Evolutionary conservation across 2,113 vertebrate genomes (phyloP), one percentile per base, ranked within the genome.

Genomic region (Mugil cephalus): DNA sequence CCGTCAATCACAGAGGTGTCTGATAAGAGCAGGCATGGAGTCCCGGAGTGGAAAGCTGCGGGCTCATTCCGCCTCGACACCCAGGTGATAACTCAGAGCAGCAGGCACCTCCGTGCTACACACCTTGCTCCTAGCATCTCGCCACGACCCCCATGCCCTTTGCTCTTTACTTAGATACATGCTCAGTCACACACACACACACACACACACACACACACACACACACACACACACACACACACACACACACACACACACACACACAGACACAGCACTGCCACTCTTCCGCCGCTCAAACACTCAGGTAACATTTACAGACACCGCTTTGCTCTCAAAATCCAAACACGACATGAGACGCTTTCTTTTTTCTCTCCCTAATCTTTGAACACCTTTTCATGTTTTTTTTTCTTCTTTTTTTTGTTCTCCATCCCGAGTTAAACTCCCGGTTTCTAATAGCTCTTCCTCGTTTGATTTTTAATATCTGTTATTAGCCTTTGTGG

Each of bases 1-100:
- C 91, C 90, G 90, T 94, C 93, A 93, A 93, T 94, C 92, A 92
- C 85, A 3, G 81, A 85, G 87, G 89, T 87, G 88, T 88, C 87
- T 87, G 93, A 94, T 94, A 93, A 94, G 92, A 90, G 84, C 82
- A 74, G 90, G 90, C 87, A 82, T 80, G 88, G 77, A 91, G 89
- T 91, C 90, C 81, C 64, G 55, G 84, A 61, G 87, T 90, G 89
- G 91, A 89, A 90, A 91, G 92, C 90, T 87, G 73, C 79, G 70
- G 91, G 90, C 91, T 93, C 88, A 93, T 91, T 92, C 89, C 82
- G 83, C 82, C 80, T 90, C 83, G 72, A 90, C 89, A 91, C 86
- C 80, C 84, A 74, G 84, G 88, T 89, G 91, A 94, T 93, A 93
- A 94, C 90, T 91, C 88, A 92, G 85, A 89, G 84, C 83, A 77